Evolutionary conservation across 1,140 invertebrate species (phyloP), one percentile per base, ranked within the genome.

Genomic region (Anastatus disparis): DNA sequence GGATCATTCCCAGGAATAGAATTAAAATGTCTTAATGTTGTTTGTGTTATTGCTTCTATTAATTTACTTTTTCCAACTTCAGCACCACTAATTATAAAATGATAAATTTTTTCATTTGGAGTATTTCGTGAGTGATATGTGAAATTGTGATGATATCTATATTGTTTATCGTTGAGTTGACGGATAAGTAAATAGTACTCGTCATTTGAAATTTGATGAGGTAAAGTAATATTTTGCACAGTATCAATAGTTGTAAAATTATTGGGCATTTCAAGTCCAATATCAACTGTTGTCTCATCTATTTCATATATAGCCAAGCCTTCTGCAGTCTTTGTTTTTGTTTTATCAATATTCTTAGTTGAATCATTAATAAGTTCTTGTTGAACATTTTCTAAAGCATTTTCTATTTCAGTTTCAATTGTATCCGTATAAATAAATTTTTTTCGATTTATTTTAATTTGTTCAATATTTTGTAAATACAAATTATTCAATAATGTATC

Each of bases 61-160:
- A 78, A 50, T 44, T 35, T 59, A 61, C 70, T 75, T 73, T 78
- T 76, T 12, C 75, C 75, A 22, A 72, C 70, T 12, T 74, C 74
- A 2, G 77, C 75, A 26, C 27, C 40, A 26, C 53, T 72, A 75
- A 52, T 74, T 1, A 75, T 27, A 50, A 72, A 74, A 20, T 58
- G 55, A 38, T 58, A 66, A 26, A 67, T 46, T 42, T 27, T 62
- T 22, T 62, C 22, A 26, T 42, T 12, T 4, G 40, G 24, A 22
- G 24, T 44, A 58, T 38, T 38, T 38, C 22, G 35, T 35, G 20
- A 22, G 8, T 22, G 12, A 40, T 40, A 38, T 22, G 13, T 9
- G 4, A 22, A 58, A 38, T 40, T 12, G 9, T 17, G 20, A 12
- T 58, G 17, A 40, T 58, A 58, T 1, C 55, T 35, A 58, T 58